Conservation (phyloP, 2,797 vertebrate species). For the Onychomys torridus region DNA sequence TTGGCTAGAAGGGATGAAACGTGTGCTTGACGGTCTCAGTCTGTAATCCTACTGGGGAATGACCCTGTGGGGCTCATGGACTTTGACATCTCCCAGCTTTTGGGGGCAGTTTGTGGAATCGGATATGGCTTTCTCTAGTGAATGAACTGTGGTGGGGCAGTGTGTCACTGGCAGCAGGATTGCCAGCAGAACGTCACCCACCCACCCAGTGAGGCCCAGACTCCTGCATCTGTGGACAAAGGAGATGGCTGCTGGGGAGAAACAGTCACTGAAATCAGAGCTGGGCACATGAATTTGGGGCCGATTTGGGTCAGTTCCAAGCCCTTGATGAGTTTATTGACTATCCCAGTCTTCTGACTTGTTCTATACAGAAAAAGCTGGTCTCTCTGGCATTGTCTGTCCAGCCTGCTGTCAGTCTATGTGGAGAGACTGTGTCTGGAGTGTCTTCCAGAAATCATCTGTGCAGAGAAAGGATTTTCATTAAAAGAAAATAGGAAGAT, state of each 20-base stretch:
- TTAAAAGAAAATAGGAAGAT: neutral
- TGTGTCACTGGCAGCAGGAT: neutral
- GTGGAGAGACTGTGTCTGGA: neutral
- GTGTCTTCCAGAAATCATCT: neutral
- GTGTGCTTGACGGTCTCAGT: neutral
- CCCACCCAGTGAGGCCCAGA: neutral
- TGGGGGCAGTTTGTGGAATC: neutral
- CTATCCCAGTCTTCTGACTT: constrained; percentile 12
- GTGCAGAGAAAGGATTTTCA: neutral
- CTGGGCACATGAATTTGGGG: neutral
- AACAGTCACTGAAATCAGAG: neutral
- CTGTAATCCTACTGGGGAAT: neutral
- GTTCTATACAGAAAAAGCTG: neutral
- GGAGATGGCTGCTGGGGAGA: neutral
- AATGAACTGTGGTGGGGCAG: neutral
- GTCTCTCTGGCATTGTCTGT: neutral
- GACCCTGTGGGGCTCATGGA: neutral
- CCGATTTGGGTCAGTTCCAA: neutral
- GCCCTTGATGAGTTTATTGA: constrained; percentile 14
- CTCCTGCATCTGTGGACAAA: neutral
- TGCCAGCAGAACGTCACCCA: neutral
- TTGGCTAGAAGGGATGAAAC: neutral
- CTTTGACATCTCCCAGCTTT: neutral
- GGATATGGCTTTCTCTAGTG: neutral
- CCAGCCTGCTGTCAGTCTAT: neutral